Evolutionary conservation across 2,888 invertebrate genomes (phyloP).

Genomic region (Macropis europaea): DNA sequence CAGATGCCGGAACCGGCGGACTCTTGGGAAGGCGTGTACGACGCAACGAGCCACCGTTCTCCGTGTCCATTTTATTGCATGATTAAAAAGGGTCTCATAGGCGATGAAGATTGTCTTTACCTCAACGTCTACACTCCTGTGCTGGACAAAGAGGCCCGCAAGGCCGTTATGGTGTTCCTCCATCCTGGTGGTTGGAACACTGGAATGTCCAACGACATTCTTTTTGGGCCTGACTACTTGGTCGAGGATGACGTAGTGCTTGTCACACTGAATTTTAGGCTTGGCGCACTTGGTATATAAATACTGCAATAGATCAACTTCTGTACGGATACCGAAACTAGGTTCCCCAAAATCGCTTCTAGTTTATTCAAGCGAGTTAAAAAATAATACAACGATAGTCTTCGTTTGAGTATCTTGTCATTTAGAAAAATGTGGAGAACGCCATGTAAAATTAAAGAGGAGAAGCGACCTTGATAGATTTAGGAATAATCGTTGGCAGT

Average conservation of each 20-base stretch:
- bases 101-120: conserved; percentile 74
- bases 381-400: no score
- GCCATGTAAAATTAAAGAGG: no score
- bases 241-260: conserved; percentile 73
- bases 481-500: no score
- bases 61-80: conserved; percentile 71
- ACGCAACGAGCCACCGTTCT: conserved; percentile 69
- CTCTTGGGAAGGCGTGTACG: conserved; percentile 71
- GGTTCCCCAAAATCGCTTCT: no score
- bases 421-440: no score
- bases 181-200: conserved; percentile 68
- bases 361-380: no score
- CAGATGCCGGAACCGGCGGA: conserved; percentile 68
- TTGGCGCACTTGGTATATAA: conserved; percentile 70
- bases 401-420: no score
- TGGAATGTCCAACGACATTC: conserved; percentile 63
- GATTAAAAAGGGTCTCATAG: conserved; percentile 63
- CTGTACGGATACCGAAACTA: no score
- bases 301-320: no score
- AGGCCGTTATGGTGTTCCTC: conserved; percentile 73
- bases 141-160: conserved; percentile 66
- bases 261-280: conserved; percentile 71
- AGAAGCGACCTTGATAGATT: no score
- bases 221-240: conserved; percentile 71
- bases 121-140: conserved; percentile 73